These are phyloP conservation scores for Zygogramma bicolorata DNA, from an alignment of 2,888 invertebrate species.

Conservation along the genomic window DNA sequence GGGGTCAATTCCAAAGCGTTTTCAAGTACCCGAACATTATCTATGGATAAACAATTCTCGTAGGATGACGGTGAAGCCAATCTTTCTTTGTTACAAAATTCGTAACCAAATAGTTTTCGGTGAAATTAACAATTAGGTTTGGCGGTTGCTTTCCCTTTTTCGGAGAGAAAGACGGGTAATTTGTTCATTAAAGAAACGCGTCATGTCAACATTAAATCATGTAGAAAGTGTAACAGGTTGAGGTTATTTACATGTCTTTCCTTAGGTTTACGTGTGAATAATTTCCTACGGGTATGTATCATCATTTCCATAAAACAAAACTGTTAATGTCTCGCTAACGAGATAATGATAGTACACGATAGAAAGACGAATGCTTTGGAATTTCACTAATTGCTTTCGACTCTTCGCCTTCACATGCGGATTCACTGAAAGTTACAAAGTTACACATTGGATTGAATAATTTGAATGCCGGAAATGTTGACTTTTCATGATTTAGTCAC, in stretches of 20 bases:
- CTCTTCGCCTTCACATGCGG: too few species aligned
- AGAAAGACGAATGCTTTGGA: not conserved
- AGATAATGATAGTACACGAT: conserved; percentile 11
- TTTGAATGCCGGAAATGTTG: too few species aligned
- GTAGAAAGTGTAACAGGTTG: conserved; percentile 37
- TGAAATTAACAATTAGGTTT: conserved; percentile 31
- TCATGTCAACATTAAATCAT: conserved; percentile 32
- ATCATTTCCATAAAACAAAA: conserved; percentile 31
- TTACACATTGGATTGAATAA: too few species aligned
- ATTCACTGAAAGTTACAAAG: too few species aligned
- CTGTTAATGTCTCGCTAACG: conserved; percentile 21
- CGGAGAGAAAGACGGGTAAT: conserved; percentile 26
- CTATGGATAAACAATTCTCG: conserved; percentile 18
- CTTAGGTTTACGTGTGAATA: conserved; percentile 3
- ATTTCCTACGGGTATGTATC: conserved; percentile 19
- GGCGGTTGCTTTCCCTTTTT: conserved; percentile 21
- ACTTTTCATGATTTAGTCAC: too few species aligned
- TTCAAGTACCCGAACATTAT: conserved; percentile 24
- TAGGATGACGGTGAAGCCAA: conserved; percentile 8
- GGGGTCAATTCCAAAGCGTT: conserved; percentile 36
- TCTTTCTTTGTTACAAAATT: conserved; percentile 10
- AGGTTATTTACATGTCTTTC: conserved; percentile 28
- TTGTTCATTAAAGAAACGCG: conserved; percentile 26
- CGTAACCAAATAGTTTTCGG: conserved; percentile 22
- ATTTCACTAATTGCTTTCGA: not conserved